phyloP scores from a whole-genome alignment of 1,140 invertebrate species.

The Bombus ignitus region DNA sequence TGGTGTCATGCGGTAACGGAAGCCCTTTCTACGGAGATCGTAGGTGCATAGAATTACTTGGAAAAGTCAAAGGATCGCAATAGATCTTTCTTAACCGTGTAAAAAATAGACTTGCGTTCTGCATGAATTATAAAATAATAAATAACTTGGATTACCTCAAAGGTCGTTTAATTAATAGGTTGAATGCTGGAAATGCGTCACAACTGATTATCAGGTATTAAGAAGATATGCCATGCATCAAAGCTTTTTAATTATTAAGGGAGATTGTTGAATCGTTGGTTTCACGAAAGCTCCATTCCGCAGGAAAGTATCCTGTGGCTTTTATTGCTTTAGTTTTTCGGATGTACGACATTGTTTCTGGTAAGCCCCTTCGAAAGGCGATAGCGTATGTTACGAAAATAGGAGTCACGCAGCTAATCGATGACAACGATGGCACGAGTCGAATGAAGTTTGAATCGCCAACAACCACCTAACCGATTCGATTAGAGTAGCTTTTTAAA shows the following conservation, averaged over 20 bases:
- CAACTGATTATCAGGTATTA: background rate
- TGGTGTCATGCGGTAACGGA: background rate
- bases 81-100: background rate
- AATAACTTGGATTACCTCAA: background rate
- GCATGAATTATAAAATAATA: no score
- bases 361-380: background rate
- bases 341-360: background rate
- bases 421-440: constrained; percentile 14
- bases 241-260: constrained; percentile 44
- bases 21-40: background rate
- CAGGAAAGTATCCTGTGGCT: constrained; percentile 13
- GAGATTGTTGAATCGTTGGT: background rate
- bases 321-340: constrained; percentile 45
- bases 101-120: background rate
- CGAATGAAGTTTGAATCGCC: background rate
- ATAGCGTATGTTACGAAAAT: background rate
- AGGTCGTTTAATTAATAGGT: background rate
- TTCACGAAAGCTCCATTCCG: background rate
- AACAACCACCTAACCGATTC: background rate
- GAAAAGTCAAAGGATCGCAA: constrained; percentile 15
- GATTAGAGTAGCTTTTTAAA: constrained; percentile 24
- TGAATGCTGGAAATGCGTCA: background rate
- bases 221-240: background rate
- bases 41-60: background rate
- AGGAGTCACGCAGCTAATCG: constrained; percentile 3